phyloP scores from a whole-genome alignment of 2,113 vertebrate species.

The Oncorhynchus mykiss region DNA sequence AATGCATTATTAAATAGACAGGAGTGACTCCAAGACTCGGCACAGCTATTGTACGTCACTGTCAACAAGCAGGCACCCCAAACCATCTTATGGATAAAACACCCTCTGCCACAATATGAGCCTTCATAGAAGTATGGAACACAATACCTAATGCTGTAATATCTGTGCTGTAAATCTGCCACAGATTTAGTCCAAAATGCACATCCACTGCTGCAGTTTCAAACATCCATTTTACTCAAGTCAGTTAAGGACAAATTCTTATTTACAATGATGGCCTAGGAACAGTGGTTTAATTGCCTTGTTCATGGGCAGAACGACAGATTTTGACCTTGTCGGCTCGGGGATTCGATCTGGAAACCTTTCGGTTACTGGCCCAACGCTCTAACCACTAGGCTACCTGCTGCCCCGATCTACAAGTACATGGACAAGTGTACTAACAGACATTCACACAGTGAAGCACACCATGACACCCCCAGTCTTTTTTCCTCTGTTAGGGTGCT shows the following conservation, averaged over 20 bases:
- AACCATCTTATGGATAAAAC: background rate
- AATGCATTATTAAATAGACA: constrained; percentile 49
- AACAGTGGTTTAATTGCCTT: no score
- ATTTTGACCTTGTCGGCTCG: no score
- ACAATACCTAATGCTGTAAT: no score
- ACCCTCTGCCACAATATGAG: background rate
- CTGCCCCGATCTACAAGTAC: background rate
- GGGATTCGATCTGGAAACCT: no score
- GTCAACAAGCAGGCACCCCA: constrained; percentile 38
- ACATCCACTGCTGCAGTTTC: background rate
- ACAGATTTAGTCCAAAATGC: background rate
- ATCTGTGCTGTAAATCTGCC: no score
- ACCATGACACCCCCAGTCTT: constrained; percentile 16
- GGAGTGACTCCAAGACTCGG: constrained; percentile 52
- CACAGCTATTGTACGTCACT: constrained; percentile 52
- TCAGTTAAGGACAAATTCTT: no score
- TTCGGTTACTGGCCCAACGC: no score
- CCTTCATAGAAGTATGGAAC: no score
- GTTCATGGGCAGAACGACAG: no score
- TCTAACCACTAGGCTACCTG: no score
- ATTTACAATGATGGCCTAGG: no score
- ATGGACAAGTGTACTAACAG: background rate
- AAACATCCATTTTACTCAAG: no score
- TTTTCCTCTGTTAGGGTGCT: constrained; percentile 43
- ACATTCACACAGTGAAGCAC: constrained; percentile 15